Base-by-base conservation (phyloP, 2,113 vertebrate species). In the Ondatra zibethicus region DNA sequence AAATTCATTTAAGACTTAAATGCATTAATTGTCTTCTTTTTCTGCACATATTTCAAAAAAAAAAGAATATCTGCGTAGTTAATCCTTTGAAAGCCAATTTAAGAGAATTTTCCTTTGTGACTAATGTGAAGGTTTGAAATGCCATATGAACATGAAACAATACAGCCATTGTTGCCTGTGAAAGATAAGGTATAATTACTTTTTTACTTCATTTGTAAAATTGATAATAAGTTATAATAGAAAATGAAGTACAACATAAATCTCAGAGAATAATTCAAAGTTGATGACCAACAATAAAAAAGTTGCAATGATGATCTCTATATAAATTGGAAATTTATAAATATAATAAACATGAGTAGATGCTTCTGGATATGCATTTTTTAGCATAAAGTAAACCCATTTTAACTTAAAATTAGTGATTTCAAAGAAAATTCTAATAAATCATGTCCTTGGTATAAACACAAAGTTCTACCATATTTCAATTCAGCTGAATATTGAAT, bases 21-120 rank as follows among this genome's bases (percentile, higher is more conserved):
- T 70, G 1, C 2, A 42, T 65, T 90, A 78, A 33, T 93, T 76
- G 93, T 86, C 14, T 55, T 2, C 47, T 4, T 91, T 61, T 82
- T 14, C 11, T 70, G 23, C 4, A 47, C 45, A 72, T 7, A 73
- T 81, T 92, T 84, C 2, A n/a, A 21, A 42, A 8, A 70, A 70
- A 66, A 11, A 55, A 45, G 58, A 27, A 78, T 80, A 78, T 58
- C 86, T 45, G 88, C 90, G 92, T 85, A 81, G 88, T 33, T 55
- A 25, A 66, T 73, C 16, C 25, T n/a, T 45, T 80, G 39, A 95
- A 82, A 96, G 45, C 0, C 14, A 13, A 91, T n/a, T 90, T 78
- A 92, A 84, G 21, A 93, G 17, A 72, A 50, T 29, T 91, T 90
- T 86, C 11, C 7, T 82, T 82, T 89, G 73, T 70, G 95, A 86